These are phyloP conservation scores for Kryptolebias marmoratus DNA, from an alignment of 2,113 vertebrate genomes.

Conservation along the genomic window DNA sequence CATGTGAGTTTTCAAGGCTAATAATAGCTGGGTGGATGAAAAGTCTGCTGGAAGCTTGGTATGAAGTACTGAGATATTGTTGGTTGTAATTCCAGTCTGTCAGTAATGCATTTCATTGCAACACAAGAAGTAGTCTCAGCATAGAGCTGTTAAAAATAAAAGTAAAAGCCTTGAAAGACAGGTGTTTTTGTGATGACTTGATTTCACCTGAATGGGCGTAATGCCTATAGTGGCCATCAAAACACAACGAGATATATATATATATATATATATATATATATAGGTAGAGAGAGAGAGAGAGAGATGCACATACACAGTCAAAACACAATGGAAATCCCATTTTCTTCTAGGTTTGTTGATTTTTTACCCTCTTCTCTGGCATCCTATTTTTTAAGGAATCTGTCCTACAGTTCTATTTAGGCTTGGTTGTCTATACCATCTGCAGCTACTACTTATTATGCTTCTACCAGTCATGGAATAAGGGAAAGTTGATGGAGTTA, in stretches of 20 bases:
- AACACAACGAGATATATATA: too few relatives aligned
- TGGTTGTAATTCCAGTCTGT: conserved; percentile 27
- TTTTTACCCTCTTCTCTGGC: too few relatives aligned
- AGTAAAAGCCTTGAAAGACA: conserved; percentile 27
- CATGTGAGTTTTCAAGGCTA: conserved; percentile 37
- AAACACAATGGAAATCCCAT: too few relatives aligned
- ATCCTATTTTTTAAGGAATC: too few relatives aligned
- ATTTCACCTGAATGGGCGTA: conserved; percentile 4
- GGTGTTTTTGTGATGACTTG: conserved; percentile 1
- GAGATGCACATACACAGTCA: too few relatives aligned
- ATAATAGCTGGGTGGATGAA: conserved; percentile 43
- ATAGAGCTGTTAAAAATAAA: conserved; percentile 15
- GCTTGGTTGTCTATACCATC: background rate
- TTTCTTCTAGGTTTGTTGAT: too few relatives aligned
- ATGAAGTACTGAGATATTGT: conserved; percentile 7
- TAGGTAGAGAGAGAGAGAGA: too few relatives aligned
- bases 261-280: too few relatives aligned
- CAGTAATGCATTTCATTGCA: conserved; percentile 23
- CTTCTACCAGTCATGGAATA: too few relatives aligned
- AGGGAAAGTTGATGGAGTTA: too few relatives aligned
- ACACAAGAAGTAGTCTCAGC: conserved; percentile 30
- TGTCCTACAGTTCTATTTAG: background rate
- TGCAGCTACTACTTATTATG: background rate
- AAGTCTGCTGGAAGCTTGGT: conserved; percentile 17
- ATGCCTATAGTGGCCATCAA: too few relatives aligned